Evolutionary conservation across 1,140 invertebrate species (phyloP).

Genomic region (Drosophila pseudoobscura): DNA sequence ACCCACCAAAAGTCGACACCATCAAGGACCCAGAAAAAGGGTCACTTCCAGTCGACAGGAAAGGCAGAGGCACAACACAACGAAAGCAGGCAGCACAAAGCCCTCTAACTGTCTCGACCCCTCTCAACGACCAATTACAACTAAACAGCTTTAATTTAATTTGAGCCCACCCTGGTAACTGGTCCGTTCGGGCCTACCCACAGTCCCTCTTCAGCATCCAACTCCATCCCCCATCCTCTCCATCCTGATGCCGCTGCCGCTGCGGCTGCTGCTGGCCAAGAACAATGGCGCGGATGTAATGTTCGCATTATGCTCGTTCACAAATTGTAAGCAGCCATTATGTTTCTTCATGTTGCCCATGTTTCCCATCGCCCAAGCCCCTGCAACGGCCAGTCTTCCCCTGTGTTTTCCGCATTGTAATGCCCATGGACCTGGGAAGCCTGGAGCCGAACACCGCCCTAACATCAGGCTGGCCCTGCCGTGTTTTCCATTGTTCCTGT

Average conservation of each 20-base stretch:
- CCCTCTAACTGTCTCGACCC: conserved; percentile 42
- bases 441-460: conserved; percentile 24
- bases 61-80: neutral
- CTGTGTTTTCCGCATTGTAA: conserved; percentile 58
- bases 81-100: conserved; percentile 17
- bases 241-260: conserved; percentile 5
- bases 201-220: neutral
- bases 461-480: conserved; percentile 32
- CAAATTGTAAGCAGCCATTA: conserved; percentile 82
- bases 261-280: conserved; percentile 29
- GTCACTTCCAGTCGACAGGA: conserved; percentile 53
- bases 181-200: conserved; percentile 31
- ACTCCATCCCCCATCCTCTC: too few species aligned
- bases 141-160: conserved; percentile 82
- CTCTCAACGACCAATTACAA: conserved; percentile 80
- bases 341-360: conserved; percentile 79
- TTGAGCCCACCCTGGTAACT: conserved; percentile 51
- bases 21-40: conserved; percentile 63
- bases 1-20: conserved; percentile 37
- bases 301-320: conserved; percentile 82
- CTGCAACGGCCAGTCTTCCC: neutral
- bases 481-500: conserved; percentile 63
- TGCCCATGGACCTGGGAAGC: conserved; percentile 36
- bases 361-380: conserved; percentile 25
- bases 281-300: conserved; percentile 82